A percentile compares a stretch with the other conserved stretches of the same genome.
Evolutionary conservation across 2,888 invertebrate genomes (phyloP).

Genomic region (Plemyria rubiginata): DNA sequence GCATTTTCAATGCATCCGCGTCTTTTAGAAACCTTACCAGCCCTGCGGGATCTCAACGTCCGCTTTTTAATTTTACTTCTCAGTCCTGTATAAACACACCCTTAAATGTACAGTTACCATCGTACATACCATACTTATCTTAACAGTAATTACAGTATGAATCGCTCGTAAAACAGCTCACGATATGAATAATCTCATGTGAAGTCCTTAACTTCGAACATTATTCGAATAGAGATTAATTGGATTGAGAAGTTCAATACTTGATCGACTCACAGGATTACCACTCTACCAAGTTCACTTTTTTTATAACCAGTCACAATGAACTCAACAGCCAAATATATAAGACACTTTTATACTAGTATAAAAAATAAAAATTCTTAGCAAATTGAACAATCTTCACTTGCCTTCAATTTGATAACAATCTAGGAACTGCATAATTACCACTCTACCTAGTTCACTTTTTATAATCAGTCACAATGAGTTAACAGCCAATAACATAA

Average conservation of each 20-base stretch:
- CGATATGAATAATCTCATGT: slow-evolving; percentile 39
- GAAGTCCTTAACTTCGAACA: slow-evolving; percentile 42
- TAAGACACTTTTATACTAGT: background rate
- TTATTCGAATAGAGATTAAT: slow-evolving; percentile 36
- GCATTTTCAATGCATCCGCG: background rate
- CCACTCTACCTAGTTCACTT: too few relatives aligned
- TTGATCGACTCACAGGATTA: background rate
- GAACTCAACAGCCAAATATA: too few relatives aligned
- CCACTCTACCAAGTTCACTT: too few relatives aligned
- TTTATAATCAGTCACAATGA: too few relatives aligned
- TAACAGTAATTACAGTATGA: slow-evolving; percentile 39
- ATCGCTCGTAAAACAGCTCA: slow-evolving; percentile 39
- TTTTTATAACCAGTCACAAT: too few relatives aligned
- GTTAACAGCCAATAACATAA: too few relatives aligned
- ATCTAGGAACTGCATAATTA: background rate
- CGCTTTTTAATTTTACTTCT: slow-evolving; percentile 78
- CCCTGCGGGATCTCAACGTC: slow-evolving; percentile 59
- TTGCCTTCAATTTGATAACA: slow-evolving; percentile 1
- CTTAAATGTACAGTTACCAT: slow-evolving; percentile 51
- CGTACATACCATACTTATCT: slow-evolving; percentile 41
- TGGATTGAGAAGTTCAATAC: slow-evolving; percentile 12
- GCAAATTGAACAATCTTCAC: background rate
- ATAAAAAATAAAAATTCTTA: background rate
- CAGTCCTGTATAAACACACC: slow-evolving; percentile 74
- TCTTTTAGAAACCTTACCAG: slow-evolving; percentile 38